Evolutionary conservation across 2,797 vertebrate species (phyloP), one percentile per base, ranked within the genome.

Genomic region (Serranus cabrilla): DNA sequence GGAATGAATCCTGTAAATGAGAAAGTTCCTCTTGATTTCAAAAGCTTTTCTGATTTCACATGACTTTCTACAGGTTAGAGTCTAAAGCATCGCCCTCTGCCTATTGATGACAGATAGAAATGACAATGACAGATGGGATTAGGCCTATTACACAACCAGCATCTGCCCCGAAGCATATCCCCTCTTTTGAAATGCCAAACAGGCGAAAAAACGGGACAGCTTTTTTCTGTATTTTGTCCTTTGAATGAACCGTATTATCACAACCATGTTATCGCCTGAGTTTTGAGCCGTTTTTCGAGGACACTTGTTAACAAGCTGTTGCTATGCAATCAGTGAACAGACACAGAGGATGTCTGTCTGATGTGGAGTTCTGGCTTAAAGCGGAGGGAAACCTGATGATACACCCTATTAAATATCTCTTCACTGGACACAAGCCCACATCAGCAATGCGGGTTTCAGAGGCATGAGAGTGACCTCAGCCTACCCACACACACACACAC

Each of bases 361-460:
- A 71, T 71, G 70, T 58, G 50, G 43, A 77, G 52, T 67, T 82
- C 54, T 76, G 45, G 31, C 39, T 66, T 40, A 40, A 0, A 25
- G 66, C 23, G 43, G 83, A 76, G 84, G 83, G 80, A 82, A 90
- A 88, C 88, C 76, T 84, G 77, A 82, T 83, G 77, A 88, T 91
- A 70, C 85, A 85, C 81, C 71, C 72, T 84, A 69, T 87, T 87
- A 86, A 92, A 90, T 85, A 85, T 85, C 84, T 59, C 45, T 83
- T 63, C 78, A 77, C 78, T 87, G 90, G 90, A 91, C 89, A 93
- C 64, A 77, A 90, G 86, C 87, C 89, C 87, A 86, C 90, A 91
- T 86, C 91, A 88, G 90, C 93, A 93, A 87, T 94, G 92, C 92
- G 88, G 90, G 91, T 90, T 90, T 91, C 72, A 72, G 85, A 89